Evolutionary conservation across 2,113 vertebrate species (phyloP).

Genomic region (Sapajus apella): DNA sequence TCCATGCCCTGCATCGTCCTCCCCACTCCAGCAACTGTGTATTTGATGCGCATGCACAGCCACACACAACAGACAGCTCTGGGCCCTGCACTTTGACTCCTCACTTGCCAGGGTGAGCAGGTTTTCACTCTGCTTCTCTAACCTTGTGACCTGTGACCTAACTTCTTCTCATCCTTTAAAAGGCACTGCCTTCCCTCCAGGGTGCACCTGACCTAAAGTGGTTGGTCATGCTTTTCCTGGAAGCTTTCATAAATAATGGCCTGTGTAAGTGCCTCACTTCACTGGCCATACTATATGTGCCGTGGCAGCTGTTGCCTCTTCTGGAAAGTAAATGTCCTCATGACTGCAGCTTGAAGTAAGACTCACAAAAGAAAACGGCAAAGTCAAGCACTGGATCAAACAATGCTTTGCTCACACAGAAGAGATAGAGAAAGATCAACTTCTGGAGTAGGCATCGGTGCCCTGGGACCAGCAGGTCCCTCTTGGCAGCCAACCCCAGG

Average conservation of each 20-base stretch:
- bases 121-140: not conserved
- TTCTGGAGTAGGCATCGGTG: not conserved
- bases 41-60: not conserved
- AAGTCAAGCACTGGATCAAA: not conserved
- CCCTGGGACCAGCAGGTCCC: not conserved
- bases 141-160: not conserved
- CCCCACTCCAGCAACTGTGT: not conserved
- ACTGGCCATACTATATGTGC: not conserved
- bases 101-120: not conserved
- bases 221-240: not conserved
- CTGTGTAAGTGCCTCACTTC: not conserved
- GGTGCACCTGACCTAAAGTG: not conserved
- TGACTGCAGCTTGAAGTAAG: not conserved
- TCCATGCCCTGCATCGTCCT: not conserved
- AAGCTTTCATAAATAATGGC: not conserved
- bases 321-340: not conserved
- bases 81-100: no score
- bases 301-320: not conserved
- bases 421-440: not conserved
- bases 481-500: not conserved
- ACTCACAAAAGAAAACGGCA: not conserved
- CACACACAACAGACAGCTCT: not conserved
- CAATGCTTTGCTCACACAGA: not conserved
- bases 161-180: not conserved
- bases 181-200: not conserved